Conservation (phyloP, 2,888 invertebrate species). For the Tipula confusa region DNA sequence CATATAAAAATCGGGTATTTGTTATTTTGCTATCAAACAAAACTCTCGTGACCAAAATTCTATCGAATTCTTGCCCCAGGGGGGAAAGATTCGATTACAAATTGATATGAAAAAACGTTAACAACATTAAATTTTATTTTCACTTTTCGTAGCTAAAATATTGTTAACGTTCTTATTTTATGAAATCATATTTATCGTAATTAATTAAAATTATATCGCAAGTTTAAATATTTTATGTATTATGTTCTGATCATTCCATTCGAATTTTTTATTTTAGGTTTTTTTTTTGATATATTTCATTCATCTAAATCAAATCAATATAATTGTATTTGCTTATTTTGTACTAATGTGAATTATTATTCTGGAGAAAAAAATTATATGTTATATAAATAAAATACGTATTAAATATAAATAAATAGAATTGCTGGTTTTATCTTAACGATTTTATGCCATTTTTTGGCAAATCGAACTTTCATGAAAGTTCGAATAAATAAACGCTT, state of each 20-base stretch:
- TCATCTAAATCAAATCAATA: not conserved
- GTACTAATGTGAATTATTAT: not conserved
- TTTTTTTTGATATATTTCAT: not conserved
- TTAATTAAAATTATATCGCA: not conserved
- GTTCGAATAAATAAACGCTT: too few species aligned
- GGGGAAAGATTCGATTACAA: not conserved
- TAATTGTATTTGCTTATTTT: constrained; percentile 15
- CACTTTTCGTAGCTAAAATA: not conserved
- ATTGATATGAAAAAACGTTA: constrained; percentile 3
- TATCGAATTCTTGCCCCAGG: not conserved
- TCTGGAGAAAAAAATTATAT: not conserved
- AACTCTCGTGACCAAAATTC: not conserved
- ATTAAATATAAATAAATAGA: not conserved
- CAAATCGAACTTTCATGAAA: too few species aligned
- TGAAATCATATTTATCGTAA: not conserved
- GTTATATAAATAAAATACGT: not conserved
- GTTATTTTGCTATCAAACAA: not conserved
- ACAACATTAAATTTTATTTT: not conserved
- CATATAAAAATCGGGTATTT: not conserved
- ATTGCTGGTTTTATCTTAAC: too few species aligned
- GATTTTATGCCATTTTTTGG: too few species aligned
- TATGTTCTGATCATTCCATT: not conserved
- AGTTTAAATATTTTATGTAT: not conserved
- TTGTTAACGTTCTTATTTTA: not conserved
- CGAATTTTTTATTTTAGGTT: not conserved